These are phyloP conservation scores for Sebastes ruberrimus DNA, from an alignment of 2,797 vertebrate species.

Conservation along the genomic window DNA sequence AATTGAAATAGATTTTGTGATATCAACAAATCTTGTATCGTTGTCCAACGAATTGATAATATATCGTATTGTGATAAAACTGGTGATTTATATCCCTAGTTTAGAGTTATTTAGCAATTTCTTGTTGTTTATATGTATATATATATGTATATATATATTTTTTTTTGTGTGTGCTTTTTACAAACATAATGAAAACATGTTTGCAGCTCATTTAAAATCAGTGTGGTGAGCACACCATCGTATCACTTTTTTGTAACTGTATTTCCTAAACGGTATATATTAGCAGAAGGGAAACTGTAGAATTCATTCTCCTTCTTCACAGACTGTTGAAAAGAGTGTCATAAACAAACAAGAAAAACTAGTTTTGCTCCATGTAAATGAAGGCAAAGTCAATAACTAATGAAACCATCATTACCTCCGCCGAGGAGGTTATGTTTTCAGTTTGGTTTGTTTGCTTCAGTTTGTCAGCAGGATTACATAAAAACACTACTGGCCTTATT, in stretches of 20 bases:
- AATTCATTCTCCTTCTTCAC: background rate
- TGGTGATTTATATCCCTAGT: background rate
- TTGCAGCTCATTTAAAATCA: background rate
- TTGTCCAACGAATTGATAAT: too few relatives aligned
- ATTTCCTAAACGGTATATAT: background rate
- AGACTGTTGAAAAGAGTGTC: background rate
- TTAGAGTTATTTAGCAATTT: background rate
- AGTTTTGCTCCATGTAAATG: background rate
- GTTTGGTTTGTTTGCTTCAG: too few relatives aligned
- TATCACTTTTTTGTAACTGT: background rate
- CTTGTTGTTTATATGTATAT: too few relatives aligned
- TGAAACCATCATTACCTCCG: background rate
- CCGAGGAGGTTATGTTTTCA: too few relatives aligned
- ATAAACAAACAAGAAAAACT: background rate
- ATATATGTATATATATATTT: too few relatives aligned
- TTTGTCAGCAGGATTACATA: too few relatives aligned
- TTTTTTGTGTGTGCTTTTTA: background rate
- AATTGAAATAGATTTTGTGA: too few relatives aligned
- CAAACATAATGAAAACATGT: background rate
- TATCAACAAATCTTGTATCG: too few relatives aligned
- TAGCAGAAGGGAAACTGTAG: background rate
- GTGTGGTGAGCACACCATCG: background rate
- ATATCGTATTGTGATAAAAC: too few relatives aligned
- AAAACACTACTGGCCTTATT: too few relatives aligned
- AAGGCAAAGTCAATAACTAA: background rate